Conservation (phyloP, 2,888 invertebrate species). For the Kuschelorhynchus macadamiae region DNA sequence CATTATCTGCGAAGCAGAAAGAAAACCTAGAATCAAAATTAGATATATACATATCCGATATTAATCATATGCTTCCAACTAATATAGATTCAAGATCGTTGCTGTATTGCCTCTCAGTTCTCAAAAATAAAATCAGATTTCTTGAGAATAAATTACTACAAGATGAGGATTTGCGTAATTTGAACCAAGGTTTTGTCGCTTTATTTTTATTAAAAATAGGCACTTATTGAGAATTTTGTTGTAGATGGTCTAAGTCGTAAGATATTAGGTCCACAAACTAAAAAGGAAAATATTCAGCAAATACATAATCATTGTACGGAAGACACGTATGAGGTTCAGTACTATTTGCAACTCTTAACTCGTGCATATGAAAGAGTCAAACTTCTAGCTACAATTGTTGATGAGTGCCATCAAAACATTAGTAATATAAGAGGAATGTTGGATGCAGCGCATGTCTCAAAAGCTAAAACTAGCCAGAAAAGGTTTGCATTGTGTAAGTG, state of each 20-base stretch:
- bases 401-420: conserved; percentile 62
- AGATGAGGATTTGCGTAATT: too few relatives aligned
- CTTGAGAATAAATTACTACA: conserved; percentile 1
- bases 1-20: conserved; percentile 3
- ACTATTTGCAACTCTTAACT: conserved; percentile 53
- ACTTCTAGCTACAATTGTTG: conserved; percentile 56
- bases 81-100: conserved; percentile 62
- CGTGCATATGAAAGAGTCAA: conserved; percentile 60
- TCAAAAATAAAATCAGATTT: conserved; percentile 55
- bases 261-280: too few relatives aligned
- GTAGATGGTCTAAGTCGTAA: too few relatives aligned
- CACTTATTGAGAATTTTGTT: too few relatives aligned
- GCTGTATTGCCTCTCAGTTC: conserved; percentile 63
- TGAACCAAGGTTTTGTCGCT: too few relatives aligned
- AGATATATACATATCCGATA: conserved; percentile 55
- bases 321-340: too few relatives aligned
- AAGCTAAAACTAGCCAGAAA: too few relatives aligned
- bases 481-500: conserved; percentile 46
- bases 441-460: conserved; percentile 28
- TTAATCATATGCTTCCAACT: conserved; percentile 55
- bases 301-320: neutral
- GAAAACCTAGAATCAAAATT: conserved; percentile 55
- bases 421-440: conserved; percentile 56
- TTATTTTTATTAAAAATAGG: too few relatives aligned
- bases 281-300: conserved; percentile 3